Evolutionary conservation across 1,140 invertebrate genomes (phyloP).

Genomic region (Drosophila rhopaloa): DNA sequence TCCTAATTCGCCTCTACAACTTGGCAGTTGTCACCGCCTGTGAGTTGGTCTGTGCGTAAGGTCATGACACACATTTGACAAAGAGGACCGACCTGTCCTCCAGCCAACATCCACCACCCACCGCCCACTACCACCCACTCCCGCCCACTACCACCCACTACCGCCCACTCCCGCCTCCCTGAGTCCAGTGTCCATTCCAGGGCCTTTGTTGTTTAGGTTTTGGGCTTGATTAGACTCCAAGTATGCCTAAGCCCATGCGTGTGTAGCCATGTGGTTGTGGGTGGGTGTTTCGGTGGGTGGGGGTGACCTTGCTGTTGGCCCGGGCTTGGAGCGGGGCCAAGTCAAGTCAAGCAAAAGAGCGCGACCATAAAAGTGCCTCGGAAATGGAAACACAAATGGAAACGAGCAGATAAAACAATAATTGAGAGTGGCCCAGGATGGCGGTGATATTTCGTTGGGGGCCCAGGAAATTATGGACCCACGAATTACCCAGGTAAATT

Average conservation of each 20-base stretch:
- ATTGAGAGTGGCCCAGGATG: slow-evolving; percentile 15
- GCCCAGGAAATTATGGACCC: slow-evolving; percentile 3
- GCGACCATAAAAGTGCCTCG: slow-evolving; percentile 41
- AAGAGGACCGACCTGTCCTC: slow-evolving; percentile 34
- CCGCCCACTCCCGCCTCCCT: background rate
- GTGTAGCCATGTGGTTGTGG: slow-evolving; percentile 1
- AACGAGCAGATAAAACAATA: slow-evolving; percentile 45
- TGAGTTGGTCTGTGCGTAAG: slow-evolving; percentile 36
- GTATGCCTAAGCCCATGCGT: slow-evolving; percentile 20
- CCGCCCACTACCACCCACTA: background rate
- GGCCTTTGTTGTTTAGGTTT: slow-evolving; percentile 50
- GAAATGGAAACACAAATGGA: slow-evolving; percentile 32
- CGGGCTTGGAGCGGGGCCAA: slow-evolving; percentile 30
- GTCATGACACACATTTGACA: slow-evolving; percentile 62
- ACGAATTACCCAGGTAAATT: background rate
- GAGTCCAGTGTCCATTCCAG: slow-evolving; percentile 32
- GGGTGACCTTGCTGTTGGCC: slow-evolving; percentile 28
- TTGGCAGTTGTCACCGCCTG: slow-evolving; percentile 11
- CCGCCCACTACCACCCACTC: background rate
- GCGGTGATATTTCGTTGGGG: background rate
- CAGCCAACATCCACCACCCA: background rate
- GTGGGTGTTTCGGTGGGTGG: background rate
- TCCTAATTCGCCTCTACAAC: background rate
- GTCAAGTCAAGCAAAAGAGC: slow-evolving; percentile 36
- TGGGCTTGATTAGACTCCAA: slow-evolving; percentile 54